A percentile compares a stretch with the other conserved stretches of the same genome.
phyloP scores from a whole-genome alignment of 2,888 invertebrate species.

The Capitulum mitella region DNA sequence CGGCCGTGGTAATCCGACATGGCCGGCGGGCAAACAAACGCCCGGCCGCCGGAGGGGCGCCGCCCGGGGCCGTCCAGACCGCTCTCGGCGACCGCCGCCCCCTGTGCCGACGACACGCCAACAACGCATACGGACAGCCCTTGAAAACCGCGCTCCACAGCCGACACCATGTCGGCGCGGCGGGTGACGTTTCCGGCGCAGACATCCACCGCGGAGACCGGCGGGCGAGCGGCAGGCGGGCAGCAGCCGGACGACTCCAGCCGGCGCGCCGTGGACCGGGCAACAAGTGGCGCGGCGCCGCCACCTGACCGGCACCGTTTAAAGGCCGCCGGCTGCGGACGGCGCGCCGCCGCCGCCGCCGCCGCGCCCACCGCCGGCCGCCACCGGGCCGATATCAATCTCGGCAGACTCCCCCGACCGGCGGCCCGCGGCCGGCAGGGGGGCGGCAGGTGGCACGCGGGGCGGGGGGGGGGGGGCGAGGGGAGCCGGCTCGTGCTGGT shows the following conservation, averaged over 20 bases:
- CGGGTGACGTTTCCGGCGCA: too few relatives aligned
- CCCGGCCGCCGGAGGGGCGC: too few relatives aligned
- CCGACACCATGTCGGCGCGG: too few relatives aligned
- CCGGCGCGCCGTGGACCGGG: background rate
- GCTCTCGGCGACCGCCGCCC: too few relatives aligned
- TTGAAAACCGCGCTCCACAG: too few relatives aligned
- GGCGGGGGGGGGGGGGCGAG: background rate
- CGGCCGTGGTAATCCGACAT: too few relatives aligned
- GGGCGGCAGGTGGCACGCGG: background rate
- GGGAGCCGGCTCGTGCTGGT: background rate
- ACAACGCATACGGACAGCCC: too few relatives aligned
- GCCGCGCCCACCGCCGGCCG: background rate
- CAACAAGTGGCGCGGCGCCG: constrained; percentile 9
- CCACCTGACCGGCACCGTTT: background rate
- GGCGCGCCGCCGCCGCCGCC: background rate
- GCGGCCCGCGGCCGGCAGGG: background rate
- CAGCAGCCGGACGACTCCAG: background rate
- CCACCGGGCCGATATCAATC: background rate
- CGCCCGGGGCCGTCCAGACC: too few relatives aligned
- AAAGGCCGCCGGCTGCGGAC: background rate
- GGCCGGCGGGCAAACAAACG: too few relatives aligned
- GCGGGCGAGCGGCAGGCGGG: background rate
- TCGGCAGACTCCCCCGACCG: background rate
- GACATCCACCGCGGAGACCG: background rate
- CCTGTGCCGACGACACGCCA: too few relatives aligned